These are phyloP conservation scores for Stictonetta naevosa DNA, from an alignment of 2,113 vertebrate genomes.

Conservation along the genomic window DNA sequence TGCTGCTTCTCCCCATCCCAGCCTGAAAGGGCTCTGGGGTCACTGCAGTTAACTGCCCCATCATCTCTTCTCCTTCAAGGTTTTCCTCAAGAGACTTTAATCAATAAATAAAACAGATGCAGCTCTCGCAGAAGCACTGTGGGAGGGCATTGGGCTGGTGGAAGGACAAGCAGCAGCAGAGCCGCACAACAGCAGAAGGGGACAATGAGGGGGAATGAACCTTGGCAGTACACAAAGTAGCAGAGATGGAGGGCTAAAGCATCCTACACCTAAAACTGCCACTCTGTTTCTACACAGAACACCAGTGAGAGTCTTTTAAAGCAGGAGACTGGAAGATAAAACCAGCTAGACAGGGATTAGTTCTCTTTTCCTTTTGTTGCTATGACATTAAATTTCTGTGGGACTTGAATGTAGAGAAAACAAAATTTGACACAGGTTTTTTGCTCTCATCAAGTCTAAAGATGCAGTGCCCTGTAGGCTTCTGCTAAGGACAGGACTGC, in stretches of 20 bases:
- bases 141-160: not conserved
- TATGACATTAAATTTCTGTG: not conserved
- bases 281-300: not conserved
- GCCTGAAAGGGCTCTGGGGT: not conserved
- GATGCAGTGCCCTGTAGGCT: not conserved
- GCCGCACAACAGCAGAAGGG: not conserved
- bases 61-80: not conserved
- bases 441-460: not conserved
- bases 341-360: not conserved
- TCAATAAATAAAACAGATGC: not conserved
- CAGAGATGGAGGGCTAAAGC: not conserved
- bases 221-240: not conserved
- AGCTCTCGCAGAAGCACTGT: not conserved
- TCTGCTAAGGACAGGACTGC: not conserved
- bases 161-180: not conserved
- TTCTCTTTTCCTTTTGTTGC: not conserved
- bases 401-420: not conserved
- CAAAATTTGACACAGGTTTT: not conserved
- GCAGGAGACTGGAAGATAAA: not conserved
- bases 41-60: not conserved
- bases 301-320: not conserved
- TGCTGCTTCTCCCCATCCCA: not conserved
- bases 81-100: not conserved
- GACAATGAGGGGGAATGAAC: not conserved
- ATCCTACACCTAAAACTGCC: not conserved